Evolutionary conservation across 2,888 invertebrate species (phyloP), one percentile per base, ranked within the genome.

Genomic region (Eupithecia vulgata): DNA sequence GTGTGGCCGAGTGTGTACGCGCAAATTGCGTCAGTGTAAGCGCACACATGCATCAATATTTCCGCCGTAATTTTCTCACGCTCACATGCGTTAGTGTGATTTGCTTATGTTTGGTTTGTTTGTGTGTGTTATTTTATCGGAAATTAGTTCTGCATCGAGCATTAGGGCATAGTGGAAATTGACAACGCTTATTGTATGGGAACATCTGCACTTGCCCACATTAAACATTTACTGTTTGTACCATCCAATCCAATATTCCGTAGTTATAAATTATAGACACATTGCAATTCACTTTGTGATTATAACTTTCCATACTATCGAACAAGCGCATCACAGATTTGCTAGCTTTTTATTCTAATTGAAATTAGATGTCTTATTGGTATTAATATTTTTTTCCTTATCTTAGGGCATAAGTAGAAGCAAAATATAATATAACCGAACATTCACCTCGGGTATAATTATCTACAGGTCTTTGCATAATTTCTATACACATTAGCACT

Each of bases 61-160:
- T 90, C 88, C 90, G 88, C 86, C 85, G 91, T 89, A 90, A 88
- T 90, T 92, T 94, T 94, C 94, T 93, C 94, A 94, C 94, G 93
- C 91, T 93, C 87, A 90, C 91, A 88, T 88, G 87, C 85, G 79
- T 85, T 86, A 80, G 81, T 84, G 86, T 89, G 91, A 91, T 93
- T 90, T 90, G 90, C 88, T 89, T 85, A 82, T 81, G 86, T 82
- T 85, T 89, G 85, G 85, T 84, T 79, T 85, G 86, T 88, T 88
- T 90, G 90, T 86, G 87, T 85, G 87, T 65, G 80, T 75, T 72
- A 77, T 76, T 91, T 90, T 90, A 93, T 93, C 91, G 91, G 90
- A 91, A 93, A 92, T 92, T 92, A 90, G 92, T 91, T 91, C 89
- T 89, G 88, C 89, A 85, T 86, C 85, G 83, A 84, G 81, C 88